Base-by-base conservation (phyloP, 2,888 invertebrate species). In the Nymphalis urticae region DNA sequence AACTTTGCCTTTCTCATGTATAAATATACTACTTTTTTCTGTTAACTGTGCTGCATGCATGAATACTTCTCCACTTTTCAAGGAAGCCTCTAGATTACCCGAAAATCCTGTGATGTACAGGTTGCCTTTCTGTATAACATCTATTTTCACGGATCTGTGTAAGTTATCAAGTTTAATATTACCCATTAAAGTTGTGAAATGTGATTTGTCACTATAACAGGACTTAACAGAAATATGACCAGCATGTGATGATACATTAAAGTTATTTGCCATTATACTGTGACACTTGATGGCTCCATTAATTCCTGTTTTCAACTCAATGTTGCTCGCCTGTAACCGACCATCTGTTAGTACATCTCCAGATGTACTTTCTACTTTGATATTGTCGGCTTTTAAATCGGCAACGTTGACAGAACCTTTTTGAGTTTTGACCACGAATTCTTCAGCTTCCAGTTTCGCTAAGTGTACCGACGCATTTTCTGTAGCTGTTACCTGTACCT, bases 1-100 rank as follows among this genome's bases (percentile, higher is more conserved):
- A 0, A 93, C 93, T 80, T 91, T 88, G 0, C 93, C 93, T 47
- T 93, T 91, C 76, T 93, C 93, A 76, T 93, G 93, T 69, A 93
- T 90, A 72, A 93, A 93, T 72, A 93, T 92, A 76, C 92, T 93
- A 75, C 89, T 93, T 77, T 92, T 93, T 0, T 88, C 86, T 16
- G 81, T 84, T 8, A 93, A 80, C 72, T 90, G 84, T 64, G 92
- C 84, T 1, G 88, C 92, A 74, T 92, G 91, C 85, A 93, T 85
- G 65, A 78, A 89, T 1, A 93, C 92, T 61, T 93, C 89, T 1
- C 93, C 93, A 74, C 93, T 91, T 75, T 93, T 93, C 36, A 93
- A 75, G 3, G 90, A 85, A 48, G 93, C 93, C 71, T 90, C 86
- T 1, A 93, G 75, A 62, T 85, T 90, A 0, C 93, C 93, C 27